phyloP scores from a whole-genome alignment of 2,888 invertebrate genomes.

The Piscicola geometra region DNA sequence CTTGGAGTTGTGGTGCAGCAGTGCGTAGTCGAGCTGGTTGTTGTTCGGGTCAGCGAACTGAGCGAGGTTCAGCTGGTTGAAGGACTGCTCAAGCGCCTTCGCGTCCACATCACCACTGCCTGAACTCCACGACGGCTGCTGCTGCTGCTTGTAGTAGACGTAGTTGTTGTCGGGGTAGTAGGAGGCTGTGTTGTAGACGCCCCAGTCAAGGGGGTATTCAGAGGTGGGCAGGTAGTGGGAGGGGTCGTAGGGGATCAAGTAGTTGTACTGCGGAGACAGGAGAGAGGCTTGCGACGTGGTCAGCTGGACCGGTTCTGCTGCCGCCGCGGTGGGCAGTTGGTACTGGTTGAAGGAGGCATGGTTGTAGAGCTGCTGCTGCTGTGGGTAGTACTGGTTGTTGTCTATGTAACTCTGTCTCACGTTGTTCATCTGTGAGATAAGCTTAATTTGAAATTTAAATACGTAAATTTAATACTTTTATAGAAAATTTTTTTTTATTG shows the following conservation, averaged over 20 bases:
- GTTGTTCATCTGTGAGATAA: too few relatives aligned
- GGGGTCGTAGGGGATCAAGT: neutral
- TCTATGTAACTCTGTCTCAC: too few relatives aligned
- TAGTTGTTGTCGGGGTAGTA: neutral
- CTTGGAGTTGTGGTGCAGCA: conserved; percentile 3
- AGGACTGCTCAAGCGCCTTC: conserved; percentile 28
- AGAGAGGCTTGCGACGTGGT: neutral
- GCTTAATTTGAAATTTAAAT: too few relatives aligned
- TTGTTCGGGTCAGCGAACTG: neutral
- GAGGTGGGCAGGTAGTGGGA: neutral
- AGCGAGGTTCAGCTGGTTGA: conserved; percentile 13
- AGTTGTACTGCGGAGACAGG: neutral
- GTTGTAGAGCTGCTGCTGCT: neutral
- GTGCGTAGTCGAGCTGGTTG: conserved; percentile 8
- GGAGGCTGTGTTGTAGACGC: neutral
- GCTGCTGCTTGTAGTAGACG: neutral
- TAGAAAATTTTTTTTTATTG: too few relatives aligned
- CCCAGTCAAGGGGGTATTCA: neutral
- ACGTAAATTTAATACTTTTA: neutral
- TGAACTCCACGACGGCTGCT: neutral
- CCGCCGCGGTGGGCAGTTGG: neutral
- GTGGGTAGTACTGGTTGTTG: conserved; percentile 4
- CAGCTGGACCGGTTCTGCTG: neutral
- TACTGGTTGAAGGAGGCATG: neutral
- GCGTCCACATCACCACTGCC: neutral